Conservation (phyloP, 2,888 invertebrate species). For the Cosmorhoe ocellata region DNA sequence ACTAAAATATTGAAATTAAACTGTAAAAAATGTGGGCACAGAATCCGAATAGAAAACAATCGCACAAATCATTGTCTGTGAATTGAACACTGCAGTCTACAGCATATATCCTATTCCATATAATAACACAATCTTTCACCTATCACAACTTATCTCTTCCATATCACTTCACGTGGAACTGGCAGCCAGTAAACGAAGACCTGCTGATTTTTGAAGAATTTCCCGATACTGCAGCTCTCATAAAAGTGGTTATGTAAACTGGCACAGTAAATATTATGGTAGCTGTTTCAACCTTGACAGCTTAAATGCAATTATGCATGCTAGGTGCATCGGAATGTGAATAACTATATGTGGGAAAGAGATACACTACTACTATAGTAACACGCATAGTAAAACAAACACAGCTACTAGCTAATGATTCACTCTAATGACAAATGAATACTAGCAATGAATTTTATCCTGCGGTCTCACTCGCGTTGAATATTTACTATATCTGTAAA, state of each 20-base stretch:
- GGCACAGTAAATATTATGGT: slow-evolving; percentile 9
- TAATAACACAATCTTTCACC: slow-evolving; percentile 29
- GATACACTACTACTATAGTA: neutral
- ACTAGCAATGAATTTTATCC: too few relatives aligned
- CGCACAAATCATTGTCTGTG: slow-evolving; percentile 14
- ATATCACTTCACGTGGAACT: slow-evolving; percentile 22
- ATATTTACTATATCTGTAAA: too few relatives aligned
- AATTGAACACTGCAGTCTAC: slow-evolving; percentile 19
- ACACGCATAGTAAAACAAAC: slow-evolving; percentile 5
- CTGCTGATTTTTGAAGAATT: slow-evolving; percentile 28
- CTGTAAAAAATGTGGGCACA: neutral
- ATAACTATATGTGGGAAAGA: slow-evolving; percentile 20
- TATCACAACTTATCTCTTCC: slow-evolving; percentile 28
- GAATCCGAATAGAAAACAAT: slow-evolving; percentile 6
- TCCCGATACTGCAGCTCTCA: slow-evolving; percentile 21
- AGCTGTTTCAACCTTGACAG: slow-evolving; percentile 39
- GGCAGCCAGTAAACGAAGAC: slow-evolving; percentile 32
- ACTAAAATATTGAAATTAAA: too few relatives aligned
- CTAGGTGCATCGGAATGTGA: slow-evolving; percentile 40
- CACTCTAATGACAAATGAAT: neutral
- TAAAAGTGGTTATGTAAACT: slow-evolving; percentile 18
- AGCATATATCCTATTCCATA: slow-evolving; percentile 26
- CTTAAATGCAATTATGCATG: slow-evolving; percentile 47
- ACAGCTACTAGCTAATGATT: slow-evolving; percentile 2
- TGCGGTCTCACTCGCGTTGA: too few relatives aligned